Conservation (phyloP, 2,113 vertebrate species). For the Pitta sordida region DNA sequence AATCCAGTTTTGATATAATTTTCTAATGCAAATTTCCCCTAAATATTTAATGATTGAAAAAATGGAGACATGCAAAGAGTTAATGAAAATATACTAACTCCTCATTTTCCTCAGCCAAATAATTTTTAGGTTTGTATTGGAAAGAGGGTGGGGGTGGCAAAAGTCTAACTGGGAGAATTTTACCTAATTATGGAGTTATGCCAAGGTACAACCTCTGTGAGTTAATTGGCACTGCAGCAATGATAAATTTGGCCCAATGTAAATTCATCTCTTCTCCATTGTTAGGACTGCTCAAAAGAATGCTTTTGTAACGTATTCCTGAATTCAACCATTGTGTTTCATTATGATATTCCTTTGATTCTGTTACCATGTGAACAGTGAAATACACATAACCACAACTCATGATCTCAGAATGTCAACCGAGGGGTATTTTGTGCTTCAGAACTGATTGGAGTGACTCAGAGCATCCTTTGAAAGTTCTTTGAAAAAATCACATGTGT, state of each 20-base stretch:
- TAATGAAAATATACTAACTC: not conserved
- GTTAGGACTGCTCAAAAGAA: constrained; percentile 38
- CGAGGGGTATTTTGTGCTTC: constrained; percentile 53
- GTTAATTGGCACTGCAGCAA: constrained; percentile 36
- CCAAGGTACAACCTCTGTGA: not conserved
- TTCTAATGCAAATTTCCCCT: not conserved
- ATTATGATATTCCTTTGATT: constrained; percentile 65
- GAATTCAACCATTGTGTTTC: constrained; percentile 55
- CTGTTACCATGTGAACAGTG: constrained; percentile 70
- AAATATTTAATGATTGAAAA: not conserved
- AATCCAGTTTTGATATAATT: constrained; percentile 9
- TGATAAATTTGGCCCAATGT: constrained; percentile 43
- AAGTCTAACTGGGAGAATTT: not conserved
- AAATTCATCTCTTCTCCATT: constrained; percentile 25
- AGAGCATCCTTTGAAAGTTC: constrained; percentile 17
- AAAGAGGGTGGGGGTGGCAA: not conserved
- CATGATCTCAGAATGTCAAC: constrained; percentile 63
- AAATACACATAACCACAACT: constrained; percentile 64
- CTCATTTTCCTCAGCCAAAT: not conserved
- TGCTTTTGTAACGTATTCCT: constrained; percentile 54
- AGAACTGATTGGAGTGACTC: constrained; percentile 45
- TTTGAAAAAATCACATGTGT: constrained; percentile 24
- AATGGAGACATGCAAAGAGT: not conserved
- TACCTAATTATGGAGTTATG: constrained; percentile 26
- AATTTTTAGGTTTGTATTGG: not conserved